Percentiles rank a stretch among this genome's conserved stretches.
These are phyloP conservation scores for Salpingus planirostris DNA, from an alignment of 2,888 invertebrate species.

Conservation along the genomic window DNA sequence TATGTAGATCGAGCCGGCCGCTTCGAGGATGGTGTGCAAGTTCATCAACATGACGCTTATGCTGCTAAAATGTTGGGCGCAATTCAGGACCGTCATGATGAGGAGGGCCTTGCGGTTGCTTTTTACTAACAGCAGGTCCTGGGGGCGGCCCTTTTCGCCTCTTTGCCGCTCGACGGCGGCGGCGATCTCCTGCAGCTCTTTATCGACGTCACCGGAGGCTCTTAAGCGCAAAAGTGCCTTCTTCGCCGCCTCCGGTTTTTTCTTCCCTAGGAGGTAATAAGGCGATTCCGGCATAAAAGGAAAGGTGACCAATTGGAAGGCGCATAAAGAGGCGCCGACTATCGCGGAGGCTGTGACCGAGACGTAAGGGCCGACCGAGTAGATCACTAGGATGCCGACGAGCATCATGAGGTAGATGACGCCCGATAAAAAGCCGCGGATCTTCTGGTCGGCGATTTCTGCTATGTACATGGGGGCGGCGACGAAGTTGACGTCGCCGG, in stretches of 20 bases:
- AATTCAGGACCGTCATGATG: conserved; percentile 37
- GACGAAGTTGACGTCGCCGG: conserved; percentile 39
- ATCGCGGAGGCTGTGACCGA: conserved; percentile 27
- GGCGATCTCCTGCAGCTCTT: conserved; percentile 35
- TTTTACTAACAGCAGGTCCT: conserved; percentile 33
- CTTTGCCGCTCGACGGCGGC: conserved; percentile 34
- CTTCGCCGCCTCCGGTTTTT: conserved; percentile 32
- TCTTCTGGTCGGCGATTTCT: conserved; percentile 39
- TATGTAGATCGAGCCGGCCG: conserved; percentile 33
- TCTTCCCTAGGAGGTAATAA: conserved; percentile 34
- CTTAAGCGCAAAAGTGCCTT: conserved; percentile 29
- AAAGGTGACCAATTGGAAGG: conserved; percentile 30
- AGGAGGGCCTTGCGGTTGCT: conserved; percentile 37
- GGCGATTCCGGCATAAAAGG: conserved; percentile 37
- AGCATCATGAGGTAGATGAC: conserved; percentile 39
- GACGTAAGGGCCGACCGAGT: conserved; percentile 33
- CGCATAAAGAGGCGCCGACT: conserved; percentile 27
- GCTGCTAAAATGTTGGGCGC: conserved; percentile 38
- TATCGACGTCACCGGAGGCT: conserved; percentile 28
- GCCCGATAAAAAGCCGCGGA: conserved; percentile 37
- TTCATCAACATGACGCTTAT: conserved; percentile 40
- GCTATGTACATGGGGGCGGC: conserved; percentile 40
- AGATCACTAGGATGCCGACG: conserved; percentile 35
- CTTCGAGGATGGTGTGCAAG: conserved; percentile 34
- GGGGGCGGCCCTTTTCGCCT: conserved; percentile 33